Base-by-base conservation (phyloP, 2,113 vertebrate genomes). In the Siphamia tubifer region DNA sequence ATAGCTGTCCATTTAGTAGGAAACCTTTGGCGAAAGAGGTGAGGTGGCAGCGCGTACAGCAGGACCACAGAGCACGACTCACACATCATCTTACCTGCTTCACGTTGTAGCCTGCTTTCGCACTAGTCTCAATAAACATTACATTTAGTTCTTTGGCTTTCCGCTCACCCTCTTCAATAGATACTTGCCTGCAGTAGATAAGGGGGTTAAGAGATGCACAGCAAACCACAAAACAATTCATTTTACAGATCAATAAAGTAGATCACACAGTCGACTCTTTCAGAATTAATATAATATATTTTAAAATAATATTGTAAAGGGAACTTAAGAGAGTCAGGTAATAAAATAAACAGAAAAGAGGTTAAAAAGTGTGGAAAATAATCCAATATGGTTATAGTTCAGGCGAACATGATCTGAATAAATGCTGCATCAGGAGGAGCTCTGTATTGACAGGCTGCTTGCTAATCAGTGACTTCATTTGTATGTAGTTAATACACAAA, bases 131-230 rank as follows among this genome's bases (percentile, higher is more conserved):
- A 82, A 99, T 99, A 94, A 99, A 99, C 96, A 99, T 99, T 91
- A 99, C 97, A 93, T 96, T 99, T 91, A 99, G 94, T 93, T 99
- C 98, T 98, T 98, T 98, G 95, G 98, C 98, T 95, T 99, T 99
- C 90, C 95, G 94, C 77, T 99, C 98, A 67, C 98, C 98, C 90
- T 99, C 98, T 82, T 99, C 98, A 81, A 99, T 99, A 87, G 98
- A 96, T 84, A 99, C 97, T 95, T 99, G 98, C 89, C 98, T 99
- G 90, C 48, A 71, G 83, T 83, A 92, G 83, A 93, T 19, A 88
- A 87, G 44, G 80, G 42, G 24, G 72, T 86, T 79, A 81, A 68
- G 62, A 84, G 28, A 77, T 67, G 45, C 73, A 86, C 36, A 82
- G 42, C 19, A 3, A 67, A 38, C 74, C 0, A 67, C 5, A 72